Evolutionary conservation across 2,888 invertebrate genomes (phyloP), one percentile per base, ranked within the genome.

Genomic region (Molanna angustata): DNA sequence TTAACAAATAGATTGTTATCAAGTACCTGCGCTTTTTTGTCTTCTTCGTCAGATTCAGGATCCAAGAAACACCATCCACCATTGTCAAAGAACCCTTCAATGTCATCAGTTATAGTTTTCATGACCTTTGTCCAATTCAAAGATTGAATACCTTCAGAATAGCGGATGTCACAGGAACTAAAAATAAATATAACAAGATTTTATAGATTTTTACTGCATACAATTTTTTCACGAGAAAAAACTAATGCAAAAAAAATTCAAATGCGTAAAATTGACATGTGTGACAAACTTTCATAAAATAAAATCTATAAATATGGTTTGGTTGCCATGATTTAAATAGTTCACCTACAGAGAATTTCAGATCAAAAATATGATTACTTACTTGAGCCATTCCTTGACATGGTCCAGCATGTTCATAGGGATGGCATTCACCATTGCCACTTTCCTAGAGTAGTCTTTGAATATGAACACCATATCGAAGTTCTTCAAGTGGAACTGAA

Each of bases 401-500:
- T 96, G 95, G 76, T 99, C 99, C 70, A 99, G 80, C 88, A 96
- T 89, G 69, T 92, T 91, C 96, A 98, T 98, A 0, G 99, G 98
- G 66, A 99, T 94, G n/a, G 98, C 95, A 68, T 96, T 97, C 2
- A 99, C 90, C 93, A 95, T 96, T 1, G 94, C 87, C 0, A 92
- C 88, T 72, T 97, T 97, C 64, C 88, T 86, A 44, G 84, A 80
- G 69, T 99, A 99, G 72, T 99, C 98, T 72, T 99, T 99, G 70
- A 98, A 99, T 44, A 99, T 93, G 68, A 99, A 98, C 58, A 99
- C 94, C 95, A 99, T 98, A 71, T 99, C 99, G 71, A 99, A 99
- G 75, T 98, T 99, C 74, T 98, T 95, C 63, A 99, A 77, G 66
- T 97, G 96, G 71, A 99, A 98, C 70, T 95, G 94, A 11, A 99